These are phyloP conservation scores for Chiloscyllium plagiosum DNA, from an alignment of 2,113 vertebrate genomes.

Conservation along the genomic window DNA sequence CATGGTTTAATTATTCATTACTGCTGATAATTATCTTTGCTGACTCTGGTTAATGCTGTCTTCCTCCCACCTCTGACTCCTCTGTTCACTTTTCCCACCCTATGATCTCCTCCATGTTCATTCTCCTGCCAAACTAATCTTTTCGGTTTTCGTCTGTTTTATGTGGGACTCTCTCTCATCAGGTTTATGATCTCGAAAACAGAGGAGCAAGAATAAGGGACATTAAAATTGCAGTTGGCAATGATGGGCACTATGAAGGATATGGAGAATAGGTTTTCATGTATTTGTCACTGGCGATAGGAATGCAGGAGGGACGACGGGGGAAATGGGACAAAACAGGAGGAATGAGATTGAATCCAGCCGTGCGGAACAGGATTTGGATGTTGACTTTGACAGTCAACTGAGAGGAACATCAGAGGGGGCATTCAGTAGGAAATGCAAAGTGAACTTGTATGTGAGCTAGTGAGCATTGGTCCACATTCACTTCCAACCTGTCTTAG, in stretches of 20 bases:
- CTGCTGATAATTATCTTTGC: background rate
- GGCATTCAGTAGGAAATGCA: background rate
- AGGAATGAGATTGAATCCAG: background rate
- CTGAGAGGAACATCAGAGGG: background rate
- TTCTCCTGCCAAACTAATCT: background rate
- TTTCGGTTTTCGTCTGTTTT: background rate
- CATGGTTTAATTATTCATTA: constrained; percentile 28
- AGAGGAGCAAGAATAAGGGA: background rate
- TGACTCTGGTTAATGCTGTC: background rate
- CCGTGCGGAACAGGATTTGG: background rate
- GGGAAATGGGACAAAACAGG: background rate
- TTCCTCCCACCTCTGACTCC: background rate
- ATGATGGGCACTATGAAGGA: background rate
- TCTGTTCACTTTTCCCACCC: background rate
- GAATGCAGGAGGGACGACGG: background rate
- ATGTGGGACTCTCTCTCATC: background rate
- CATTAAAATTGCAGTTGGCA: background rate
- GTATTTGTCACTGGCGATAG: background rate
- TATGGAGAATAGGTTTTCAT: background rate
- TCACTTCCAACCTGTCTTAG: background rate
- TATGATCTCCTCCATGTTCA: background rate
- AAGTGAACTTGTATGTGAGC: background rate
- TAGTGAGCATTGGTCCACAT: background rate
- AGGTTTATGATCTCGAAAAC: background rate
- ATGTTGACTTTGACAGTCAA: background rate